Evolutionary conservation across 2,888 invertebrate species (phyloP), one percentile per base, ranked within the genome.

Genomic region (Brassicogethes aeneus): DNA sequence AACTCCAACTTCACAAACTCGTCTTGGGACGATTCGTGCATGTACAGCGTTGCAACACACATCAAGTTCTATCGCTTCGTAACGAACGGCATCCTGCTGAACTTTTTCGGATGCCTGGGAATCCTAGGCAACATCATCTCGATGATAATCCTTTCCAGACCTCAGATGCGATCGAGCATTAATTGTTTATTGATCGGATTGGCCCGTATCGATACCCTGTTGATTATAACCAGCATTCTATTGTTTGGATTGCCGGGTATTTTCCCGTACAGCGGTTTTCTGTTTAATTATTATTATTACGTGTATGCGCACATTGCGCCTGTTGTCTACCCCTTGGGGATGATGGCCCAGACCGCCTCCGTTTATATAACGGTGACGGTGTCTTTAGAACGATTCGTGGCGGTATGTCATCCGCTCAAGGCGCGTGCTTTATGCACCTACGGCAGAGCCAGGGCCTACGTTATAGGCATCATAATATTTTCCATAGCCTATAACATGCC

Each of bases 91-190:
- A 74, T 92, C 50, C 71, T 90, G 51, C 73, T 91, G 42, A 90
- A 89, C 66, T 67, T 79, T 36, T 79, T 93, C 55, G 88, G 87
- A 43, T 68, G 85, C 16, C 81, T 85, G 57, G 95, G 94, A 3
- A 79, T 94, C 46, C 74, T 91, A 34, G 95, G 94, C 49, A 95
- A 94, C 70, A 77, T 87, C 42, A 83, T 95, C 41, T 84, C 93
- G 31, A 88, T 91, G 75, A 81, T 93, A 45, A 92, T 94, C 54
- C 73, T 94, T 38, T 87, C 90, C 43, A 79, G 92, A 40, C 92
- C 93, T 15, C 87, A 94, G 69, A 95, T 96, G 95, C 81, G 89
- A 58, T 92, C 92, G 43, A 93, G 94, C 61, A 91, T 95, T 62
- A 95, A 95, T 70, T 90, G 92, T 68, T 79, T 95, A 61, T 77